Conservation (phyloP, 2,888 invertebrate genomes). For the Pomacea canaliculata region DNA sequence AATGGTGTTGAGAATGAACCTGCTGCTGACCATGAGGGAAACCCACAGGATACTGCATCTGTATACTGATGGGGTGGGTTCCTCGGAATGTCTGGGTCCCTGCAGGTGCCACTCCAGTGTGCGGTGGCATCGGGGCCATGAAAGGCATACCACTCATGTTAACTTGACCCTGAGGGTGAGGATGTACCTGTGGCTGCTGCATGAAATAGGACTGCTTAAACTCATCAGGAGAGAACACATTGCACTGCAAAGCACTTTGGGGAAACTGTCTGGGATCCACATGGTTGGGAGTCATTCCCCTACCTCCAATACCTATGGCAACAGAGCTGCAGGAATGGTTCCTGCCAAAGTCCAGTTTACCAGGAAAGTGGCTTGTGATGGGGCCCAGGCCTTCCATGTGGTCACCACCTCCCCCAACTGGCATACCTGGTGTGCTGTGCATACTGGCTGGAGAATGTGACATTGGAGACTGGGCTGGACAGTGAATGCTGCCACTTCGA, state of each 20-base stretch:
- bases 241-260: constrained; percentile 14
- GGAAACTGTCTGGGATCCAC: constrained; percentile 14
- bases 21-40: constrained; percentile 13
- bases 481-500: not conserved
- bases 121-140: not conserved
- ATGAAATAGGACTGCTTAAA: constrained; percentile 18
- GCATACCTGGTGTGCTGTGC: constrained; percentile 18
- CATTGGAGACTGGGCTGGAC: constrained; percentile 17
- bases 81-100: not conserved
- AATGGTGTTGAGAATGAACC: constrained; percentile 15
- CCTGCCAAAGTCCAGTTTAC: constrained; percentile 40
- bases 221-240: constrained; percentile 14
- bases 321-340: constrained; percentile 2
- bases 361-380: constrained; percentile 37
- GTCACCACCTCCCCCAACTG: constrained; percentile 18
- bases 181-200: constrained; percentile 15
- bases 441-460: constrained; percentile 25
- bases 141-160: constrained; percentile 4
- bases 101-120: not conserved
- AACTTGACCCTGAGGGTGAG: constrained; percentile 1
- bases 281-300: constrained; percentile 1
- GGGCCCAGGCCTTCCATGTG: constrained; percentile 36
- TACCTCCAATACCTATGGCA: constrained; percentile 5
- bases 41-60: constrained; percentile 7
- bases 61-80: constrained; percentile 12